Conservation (phyloP, 2,113 vertebrate genomes). For the Cervus canadensis region DNA sequence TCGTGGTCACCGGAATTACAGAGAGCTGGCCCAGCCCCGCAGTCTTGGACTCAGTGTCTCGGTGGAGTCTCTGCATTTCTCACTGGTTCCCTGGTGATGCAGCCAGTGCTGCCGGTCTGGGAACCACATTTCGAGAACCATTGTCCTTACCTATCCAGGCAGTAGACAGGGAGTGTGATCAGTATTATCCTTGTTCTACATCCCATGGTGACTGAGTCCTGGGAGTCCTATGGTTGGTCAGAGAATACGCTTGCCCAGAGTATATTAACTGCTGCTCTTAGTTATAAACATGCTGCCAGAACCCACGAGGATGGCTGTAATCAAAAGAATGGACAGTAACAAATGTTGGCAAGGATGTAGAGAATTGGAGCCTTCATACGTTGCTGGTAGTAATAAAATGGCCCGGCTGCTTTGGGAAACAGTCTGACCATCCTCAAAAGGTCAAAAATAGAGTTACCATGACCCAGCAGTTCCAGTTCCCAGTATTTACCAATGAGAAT, state of each 20-base stretch:
- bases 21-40: not conserved
- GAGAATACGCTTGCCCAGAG: not conserved
- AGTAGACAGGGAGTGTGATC: no score
- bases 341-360: not conserved
- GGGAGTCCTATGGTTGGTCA: not conserved
- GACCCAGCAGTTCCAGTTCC: not conserved
- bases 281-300: not conserved
- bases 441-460: not conserved
- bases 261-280: not conserved
- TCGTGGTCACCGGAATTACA: not conserved
- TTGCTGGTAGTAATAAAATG: not conserved
- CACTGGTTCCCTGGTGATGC: not conserved
- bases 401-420: not conserved
- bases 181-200: not conserved
- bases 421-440: not conserved
- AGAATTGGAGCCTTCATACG: not conserved
- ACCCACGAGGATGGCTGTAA: not conserved
- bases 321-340: not conserved
- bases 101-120: not conserved
- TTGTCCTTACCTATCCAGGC: not conserved
- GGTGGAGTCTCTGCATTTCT: not conserved
- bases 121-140: not conserved
- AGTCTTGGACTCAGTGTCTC: not conserved
- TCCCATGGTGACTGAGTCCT: not conserved
- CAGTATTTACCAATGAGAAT: not conserved